Base-by-base conservation (phyloP, 2,888 invertebrate genomes). In the Drosophila parthenogenetica region DNA sequence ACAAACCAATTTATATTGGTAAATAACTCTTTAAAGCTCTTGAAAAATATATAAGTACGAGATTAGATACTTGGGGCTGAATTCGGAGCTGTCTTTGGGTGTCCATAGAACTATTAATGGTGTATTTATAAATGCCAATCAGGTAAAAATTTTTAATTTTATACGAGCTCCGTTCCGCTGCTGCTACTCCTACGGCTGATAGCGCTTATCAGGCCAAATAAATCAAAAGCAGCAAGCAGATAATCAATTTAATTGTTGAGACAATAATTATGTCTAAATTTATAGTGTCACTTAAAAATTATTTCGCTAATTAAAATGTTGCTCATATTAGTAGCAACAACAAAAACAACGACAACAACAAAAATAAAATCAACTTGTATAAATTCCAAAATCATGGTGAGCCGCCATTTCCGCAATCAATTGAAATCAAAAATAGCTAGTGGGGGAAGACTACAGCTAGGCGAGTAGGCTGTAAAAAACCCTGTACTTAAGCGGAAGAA, bases 221-320 rank as follows among this genome's bases (percentile, higher is more conserved):
- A 87, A 83, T 83, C 83, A 87, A 74, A 81, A 74, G 72, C 69
- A 29, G 69, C 37, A 53, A 29, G 29, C 42, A 69, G 77, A 83
- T 83, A 82, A 83, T 83, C 82, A 81, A 77, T 74, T 85, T 83
- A 83, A 83, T 83, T 83, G 88, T 69, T 87, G 45, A 82, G 88
- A 85, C 83, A 85, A 83, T 83, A 83, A 83, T 83, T 87, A 87
- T 83, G 83, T 77, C 83, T 79, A 82, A 87, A 87, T 83, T 87
- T 83, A 87, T 83, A 87, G 53, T 87, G 86, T 85, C 88, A 83
- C 88, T 83, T 83, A 62, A 87, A 53, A 87, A 81, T 82, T 74
- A 82, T 83, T 83, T 87, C 67, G 82, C 79, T 83, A 83, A 83
- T 83, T 83, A 85, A 83, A 83, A 85, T 83, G 83, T 83, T 64